Base-by-base conservation (phyloP, 2,113 vertebrate genomes). In the Podocnemis expansa region DNA sequence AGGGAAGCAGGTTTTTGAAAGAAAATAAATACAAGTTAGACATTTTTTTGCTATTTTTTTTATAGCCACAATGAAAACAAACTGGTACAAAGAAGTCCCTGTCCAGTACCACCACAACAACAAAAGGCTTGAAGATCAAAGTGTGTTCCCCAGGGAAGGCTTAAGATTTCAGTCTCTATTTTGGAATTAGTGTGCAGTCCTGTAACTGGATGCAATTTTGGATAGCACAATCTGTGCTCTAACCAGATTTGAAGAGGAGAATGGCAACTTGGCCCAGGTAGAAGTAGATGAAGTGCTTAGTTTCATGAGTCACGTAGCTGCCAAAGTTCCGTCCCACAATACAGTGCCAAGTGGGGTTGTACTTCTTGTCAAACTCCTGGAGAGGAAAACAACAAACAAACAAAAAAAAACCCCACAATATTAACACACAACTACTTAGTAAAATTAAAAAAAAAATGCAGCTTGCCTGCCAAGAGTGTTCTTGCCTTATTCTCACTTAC, bases 211-310 rank as follows among this genome's bases (percentile, higher is more conserved):
- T 90, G 91, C 97, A 93, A 97, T 93, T 95, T 93, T 95, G 97
- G 92, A 86, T 95, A 89, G 90, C 91, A 96, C 89, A 97, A 95
- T 97, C 93, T 85, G 0, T 51, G 93, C 82, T 97, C 97, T 98
- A 99, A 86, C 99, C 99, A 60, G 99, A 99, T 97, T 99, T 99
- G 97, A 99, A 99, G 49, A 99, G 98, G 96, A 99, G 98, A 96
- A 99, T 99, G 96, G 99, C 99, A 8, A 99, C 99, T 96, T 99
- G 99, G 97, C 99, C 99, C 97, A 99, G 98, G 98, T 99, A 99
- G 98, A 99, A 99, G 98, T 99, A 99, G 97, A 99, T 99, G 98
- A 99, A 99, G 98, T 99, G 99, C 97, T 99, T 99, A 95, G 99
- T 99, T 98, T 99, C 99, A 10, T 99, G 99, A 95, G 99, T 99